phyloP scores from a whole-genome alignment of 2,888 invertebrate species.

The Danaus chrysippus region DNA sequence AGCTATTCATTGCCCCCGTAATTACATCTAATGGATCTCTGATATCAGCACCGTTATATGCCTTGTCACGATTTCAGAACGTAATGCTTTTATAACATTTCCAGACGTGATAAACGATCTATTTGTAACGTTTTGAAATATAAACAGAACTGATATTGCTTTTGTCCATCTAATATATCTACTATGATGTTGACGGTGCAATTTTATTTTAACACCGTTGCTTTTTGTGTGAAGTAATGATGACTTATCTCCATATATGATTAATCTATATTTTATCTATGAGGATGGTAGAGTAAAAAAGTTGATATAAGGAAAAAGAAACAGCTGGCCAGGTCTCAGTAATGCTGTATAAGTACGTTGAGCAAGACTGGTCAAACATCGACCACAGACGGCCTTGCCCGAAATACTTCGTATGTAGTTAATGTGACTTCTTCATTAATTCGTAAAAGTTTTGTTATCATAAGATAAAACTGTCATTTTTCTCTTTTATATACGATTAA shows the following conservation, averaged over 20 bases:
- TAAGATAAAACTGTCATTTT: too few species aligned
- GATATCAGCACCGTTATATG: slow-evolving; percentile 49
- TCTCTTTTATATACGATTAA: too few species aligned
- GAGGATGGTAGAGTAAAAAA: slow-evolving; percentile 36
- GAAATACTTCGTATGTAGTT: slow-evolving; percentile 54
- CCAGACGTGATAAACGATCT: slow-evolving; percentile 16
- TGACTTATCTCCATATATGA: slow-evolving; percentile 19
- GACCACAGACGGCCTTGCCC: slow-evolving; percentile 69
- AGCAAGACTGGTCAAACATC: slow-evolving; percentile 61
- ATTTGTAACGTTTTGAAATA: slow-evolving; percentile 5
- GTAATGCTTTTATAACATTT: slow-evolving; percentile 11
- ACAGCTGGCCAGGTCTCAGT: slow-evolving; percentile 45
- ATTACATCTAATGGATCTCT: slow-evolving; percentile 65
- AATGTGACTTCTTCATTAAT: slow-evolving; percentile 33
- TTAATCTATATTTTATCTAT: slow-evolving; percentile 20
- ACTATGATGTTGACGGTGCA: too few species aligned
- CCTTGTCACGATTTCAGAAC: slow-evolving; percentile 57
- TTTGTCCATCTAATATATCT: neutral
- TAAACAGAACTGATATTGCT: neutral
- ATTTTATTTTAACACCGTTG: too few species aligned
- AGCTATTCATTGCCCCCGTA: slow-evolving; percentile 53
- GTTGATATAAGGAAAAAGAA: slow-evolving; percentile 60
- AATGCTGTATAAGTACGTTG: slow-evolving; percentile 43
- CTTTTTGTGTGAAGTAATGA: too few species aligned
- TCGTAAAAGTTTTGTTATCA: too few species aligned